Base-by-base conservation (phyloP, 2,797 vertebrate species). In the Tadarida brasiliensis region DNA sequence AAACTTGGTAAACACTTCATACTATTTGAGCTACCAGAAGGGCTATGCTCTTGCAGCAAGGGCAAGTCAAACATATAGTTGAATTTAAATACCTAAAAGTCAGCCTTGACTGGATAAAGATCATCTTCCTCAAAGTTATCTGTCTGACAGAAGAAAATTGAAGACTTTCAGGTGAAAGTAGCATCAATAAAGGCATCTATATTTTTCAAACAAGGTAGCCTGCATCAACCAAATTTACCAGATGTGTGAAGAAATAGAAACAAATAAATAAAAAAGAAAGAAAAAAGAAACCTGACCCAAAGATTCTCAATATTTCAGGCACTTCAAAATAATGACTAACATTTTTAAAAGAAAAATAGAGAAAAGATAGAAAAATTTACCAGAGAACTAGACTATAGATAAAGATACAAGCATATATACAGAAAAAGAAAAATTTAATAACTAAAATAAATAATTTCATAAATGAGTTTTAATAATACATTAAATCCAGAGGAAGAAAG, bases 201-300 rank as follows among this genome's bases (percentile, higher is more conserved):
- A 44, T 63, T 47, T 88, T 91, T 35, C 28, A 91, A 67, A 83
- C 19, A 63, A 47, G 47, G 17, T 83, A 83, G 71, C 17, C 47
- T 56, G 9, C 9, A 77, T 71, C 30, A 87, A 91, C 30, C 35
- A 91, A 76, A 94, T 94, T 94, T 83, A 87, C 26, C 17, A 91
- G 19, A 47, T 5, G 49, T 49, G 3, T 70, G 16, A 94, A 91
- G 56, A 91, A 94, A 47, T 26, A 82, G 59, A 68, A 95, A 76
- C 11, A 70, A 76, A 83, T 22, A 26, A 78, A 47, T 56, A 33
- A 39, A 2, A 56, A 22, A 61, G 1, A n/a, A 14, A 12, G 26
- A 56, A 49, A 39, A 54, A 73, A 61, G 73, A 35, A 19, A 82
- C 28, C 8, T 59, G 11, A 63, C 56, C 39, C 22, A 88, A 1